These are phyloP conservation scores for Kryptopterus vitreolus DNA, from an alignment of 2,797 vertebrate species.

Conservation along the genomic window DNA sequence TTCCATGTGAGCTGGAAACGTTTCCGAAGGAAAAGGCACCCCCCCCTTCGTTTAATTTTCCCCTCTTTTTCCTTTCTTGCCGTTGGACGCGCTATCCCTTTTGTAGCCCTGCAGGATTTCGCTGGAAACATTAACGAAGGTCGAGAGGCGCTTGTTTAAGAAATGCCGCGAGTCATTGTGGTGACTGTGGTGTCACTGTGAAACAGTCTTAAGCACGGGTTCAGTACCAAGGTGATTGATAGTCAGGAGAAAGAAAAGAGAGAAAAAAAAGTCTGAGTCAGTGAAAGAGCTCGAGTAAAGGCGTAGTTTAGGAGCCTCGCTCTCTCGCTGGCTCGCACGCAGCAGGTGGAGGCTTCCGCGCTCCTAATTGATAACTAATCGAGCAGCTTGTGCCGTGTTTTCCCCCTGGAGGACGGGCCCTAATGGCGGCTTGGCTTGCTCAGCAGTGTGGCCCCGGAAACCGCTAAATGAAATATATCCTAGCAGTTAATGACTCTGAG, in stretches of 20 bases:
- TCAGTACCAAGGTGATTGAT: constrained; percentile 79
- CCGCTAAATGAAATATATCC: constrained; percentile 70
- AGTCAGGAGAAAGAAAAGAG: constrained; percentile 69
- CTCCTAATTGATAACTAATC: constrained; percentile 84
- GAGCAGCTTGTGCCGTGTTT: constrained; percentile 75
- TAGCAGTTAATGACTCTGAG: constrained; percentile 68
- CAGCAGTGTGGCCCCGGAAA: constrained; percentile 65
- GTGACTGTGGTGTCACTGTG: constrained; percentile 64
- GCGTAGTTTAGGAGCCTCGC: not conserved
- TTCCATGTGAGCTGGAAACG: constrained; percentile 62
- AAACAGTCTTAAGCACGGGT: constrained; percentile 81
- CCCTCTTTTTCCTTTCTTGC: constrained; percentile 14
- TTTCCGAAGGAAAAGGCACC: constrained; percentile 61
- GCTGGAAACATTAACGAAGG: constrained; percentile 72
- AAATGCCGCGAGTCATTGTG: constrained; percentile 76
- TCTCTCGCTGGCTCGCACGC: constrained; percentile 45
- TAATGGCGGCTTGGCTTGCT: constrained; percentile 68
- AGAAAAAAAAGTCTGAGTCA: not conserved
- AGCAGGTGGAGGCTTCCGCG: constrained; percentile 75
- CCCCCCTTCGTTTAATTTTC: constrained; percentile 48
- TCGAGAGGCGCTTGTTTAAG: constrained; percentile 78
- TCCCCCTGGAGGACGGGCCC: constrained; percentile 70
- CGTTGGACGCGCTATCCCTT: constrained; percentile 19
- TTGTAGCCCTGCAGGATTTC: constrained; percentile 62
- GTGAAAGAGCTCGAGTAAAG: not conserved